These are phyloP conservation scores for Argyrosomus japonicus DNA, from an alignment of 2,113 vertebrate genomes.

Conservation along the genomic window DNA sequence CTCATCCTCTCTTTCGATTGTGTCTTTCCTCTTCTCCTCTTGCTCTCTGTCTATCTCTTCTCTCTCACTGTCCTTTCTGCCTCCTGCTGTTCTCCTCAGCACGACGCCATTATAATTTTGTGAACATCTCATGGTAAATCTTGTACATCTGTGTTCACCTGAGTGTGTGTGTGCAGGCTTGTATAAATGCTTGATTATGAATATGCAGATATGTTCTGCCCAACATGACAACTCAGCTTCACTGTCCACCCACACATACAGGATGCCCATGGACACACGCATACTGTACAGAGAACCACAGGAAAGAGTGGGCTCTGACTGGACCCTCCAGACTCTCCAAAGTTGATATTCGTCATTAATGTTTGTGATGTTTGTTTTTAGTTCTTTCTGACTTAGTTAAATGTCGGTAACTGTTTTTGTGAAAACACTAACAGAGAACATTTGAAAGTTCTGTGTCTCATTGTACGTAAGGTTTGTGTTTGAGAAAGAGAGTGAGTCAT, in stretches of 20 bases:
- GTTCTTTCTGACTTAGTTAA: not conserved
- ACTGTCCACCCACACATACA: constrained; percentile 73
- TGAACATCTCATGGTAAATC: constrained; percentile 2
- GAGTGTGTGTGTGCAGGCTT: not conserved
- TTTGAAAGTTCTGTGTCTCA: constrained; percentile 13
- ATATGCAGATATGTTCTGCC: constrained; percentile 76
- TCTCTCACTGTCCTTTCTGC: constrained; percentile 15
- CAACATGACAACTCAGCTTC: constrained; percentile 69
- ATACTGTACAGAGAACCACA: constrained; percentile 18
- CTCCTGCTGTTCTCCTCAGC: constrained; percentile 22
- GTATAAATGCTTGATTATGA: constrained; percentile 59
- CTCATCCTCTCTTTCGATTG: constrained; percentile 41
- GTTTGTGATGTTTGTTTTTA: constrained; percentile 14
- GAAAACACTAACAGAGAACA: constrained; percentile 20
- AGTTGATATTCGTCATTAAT: constrained; percentile 25
- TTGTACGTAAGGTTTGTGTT: constrained; percentile 25
- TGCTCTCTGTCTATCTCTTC: constrained; percentile 40
- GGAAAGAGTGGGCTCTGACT: constrained; percentile 39
- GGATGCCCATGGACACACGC: constrained; percentile 65
- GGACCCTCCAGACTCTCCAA: constrained; percentile 38
- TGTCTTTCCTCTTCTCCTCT: constrained; percentile 51
- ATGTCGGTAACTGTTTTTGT: constrained; percentile 21
- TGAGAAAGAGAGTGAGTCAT: constrained; percentile 46
- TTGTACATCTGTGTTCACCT: constrained; percentile 10
- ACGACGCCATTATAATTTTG: not conserved